Conservation (phyloP, 2,113 vertebrate genomes). For the Scomber scombrus region DNA sequence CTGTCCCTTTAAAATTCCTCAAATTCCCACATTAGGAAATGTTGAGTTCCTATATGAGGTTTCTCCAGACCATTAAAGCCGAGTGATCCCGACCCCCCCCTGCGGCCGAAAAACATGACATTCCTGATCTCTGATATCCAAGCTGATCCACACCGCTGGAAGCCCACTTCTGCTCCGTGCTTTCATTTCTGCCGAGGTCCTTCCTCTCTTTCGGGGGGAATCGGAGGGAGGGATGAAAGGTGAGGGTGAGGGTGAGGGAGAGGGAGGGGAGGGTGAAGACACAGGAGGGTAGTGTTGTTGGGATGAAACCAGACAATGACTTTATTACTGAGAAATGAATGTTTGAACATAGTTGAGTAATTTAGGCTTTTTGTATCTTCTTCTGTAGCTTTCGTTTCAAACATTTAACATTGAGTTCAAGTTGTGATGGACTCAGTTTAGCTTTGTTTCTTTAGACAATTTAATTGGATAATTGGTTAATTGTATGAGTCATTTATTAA, state of each 20-base stretch:
- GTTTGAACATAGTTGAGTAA: too few species aligned
- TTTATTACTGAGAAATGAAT: background rate
- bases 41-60: constrained; percentile 25
- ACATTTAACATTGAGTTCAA: too few species aligned
- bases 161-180: background rate
- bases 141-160: constrained; percentile 33
- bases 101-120: constrained; percentile 23
- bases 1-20: constrained; percentile 47
- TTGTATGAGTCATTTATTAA: too few species aligned
- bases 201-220: constrained; percentile 38
- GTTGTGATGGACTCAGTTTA: too few species aligned
- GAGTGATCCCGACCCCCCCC: constrained; percentile 45
- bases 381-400: too few species aligned
- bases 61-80: constrained; percentile 46
- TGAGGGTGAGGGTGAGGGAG: background rate
- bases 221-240: constrained; percentile 26
- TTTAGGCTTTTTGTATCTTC: too few species aligned
- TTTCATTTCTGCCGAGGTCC: constrained; percentile 11
- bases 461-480: too few species aligned
- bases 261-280: background rate
- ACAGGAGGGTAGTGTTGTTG: background rate
- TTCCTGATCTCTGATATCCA: constrained; percentile 41
- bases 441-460: too few species aligned
- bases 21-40: constrained; percentile 56
- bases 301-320: background rate